phyloP scores from a whole-genome alignment of 2,888 invertebrate genomes.

The Melanostoma scalare region DNA sequence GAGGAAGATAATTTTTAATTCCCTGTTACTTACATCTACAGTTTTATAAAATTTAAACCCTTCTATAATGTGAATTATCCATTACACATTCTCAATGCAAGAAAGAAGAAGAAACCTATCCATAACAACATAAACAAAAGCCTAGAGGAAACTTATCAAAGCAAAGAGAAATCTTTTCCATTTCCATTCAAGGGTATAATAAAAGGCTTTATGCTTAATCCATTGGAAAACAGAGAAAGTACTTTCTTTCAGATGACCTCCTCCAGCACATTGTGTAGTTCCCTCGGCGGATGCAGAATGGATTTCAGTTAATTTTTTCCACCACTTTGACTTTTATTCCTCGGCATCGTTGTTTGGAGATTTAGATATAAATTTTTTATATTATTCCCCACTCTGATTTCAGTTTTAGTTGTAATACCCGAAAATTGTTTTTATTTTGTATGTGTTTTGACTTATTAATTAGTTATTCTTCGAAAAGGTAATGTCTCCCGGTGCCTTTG shows the following conservation, averaged over 20 bases:
- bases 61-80: slow-evolving; percentile 8
- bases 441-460: slow-evolving; percentile 58
- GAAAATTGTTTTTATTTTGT: slow-evolving; percentile 3
- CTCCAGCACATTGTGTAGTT: slow-evolving; percentile 64
- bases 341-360: neutral
- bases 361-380: neutral
- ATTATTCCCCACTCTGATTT: neutral
- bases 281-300: slow-evolving; percentile 30
- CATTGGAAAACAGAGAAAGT: slow-evolving; percentile 72
- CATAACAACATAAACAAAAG: slow-evolving; percentile 57
- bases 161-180: slow-evolving; percentile 68
- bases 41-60: slow-evolving; percentile 27
- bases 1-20: neutral
- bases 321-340: slow-evolving; percentile 5
- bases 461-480: slow-evolving; percentile 59
- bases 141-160: slow-evolving; percentile 50
- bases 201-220: slow-evolving; percentile 72
- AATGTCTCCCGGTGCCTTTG: slow-evolving; percentile 45
- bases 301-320: slow-evolving; percentile 15
- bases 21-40: slow-evolving; percentile 5
- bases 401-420: neutral
- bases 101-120: slow-evolving; percentile 41
- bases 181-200: slow-evolving; percentile 71
- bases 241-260: slow-evolving; percentile 72
- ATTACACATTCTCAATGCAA: slow-evolving; percentile 35